phyloP scores from a whole-genome alignment of 1,140 invertebrate species.

The Hyposmocoma kahamanoa region DNA sequence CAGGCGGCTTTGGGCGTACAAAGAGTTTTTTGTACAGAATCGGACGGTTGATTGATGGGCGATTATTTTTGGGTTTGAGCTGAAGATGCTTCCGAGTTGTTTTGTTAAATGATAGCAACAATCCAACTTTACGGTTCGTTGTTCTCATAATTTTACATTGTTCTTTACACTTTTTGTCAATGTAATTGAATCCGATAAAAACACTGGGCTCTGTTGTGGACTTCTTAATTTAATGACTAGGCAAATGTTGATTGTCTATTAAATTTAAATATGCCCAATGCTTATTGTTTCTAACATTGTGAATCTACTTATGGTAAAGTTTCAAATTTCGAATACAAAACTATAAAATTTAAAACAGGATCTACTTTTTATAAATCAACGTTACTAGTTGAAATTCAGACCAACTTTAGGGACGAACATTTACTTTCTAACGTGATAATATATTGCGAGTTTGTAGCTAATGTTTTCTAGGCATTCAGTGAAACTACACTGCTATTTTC shows the following conservation, averaged over 20 bases:
- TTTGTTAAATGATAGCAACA: constrained; percentile 33
- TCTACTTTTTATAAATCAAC: too few species aligned
- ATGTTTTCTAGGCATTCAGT: too few species aligned
- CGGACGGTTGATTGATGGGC: constrained; percentile 60
- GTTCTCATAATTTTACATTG: constrained; percentile 21
- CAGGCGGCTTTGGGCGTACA: constrained; percentile 42
- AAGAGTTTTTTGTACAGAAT: constrained; percentile 52
- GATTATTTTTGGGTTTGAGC: constrained; percentile 61
- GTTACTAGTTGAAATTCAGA: too few species aligned
- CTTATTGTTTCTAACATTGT: too few species aligned
- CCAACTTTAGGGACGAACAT: too few species aligned
- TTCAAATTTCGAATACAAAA: too few species aligned
- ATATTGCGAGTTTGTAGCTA: too few species aligned
- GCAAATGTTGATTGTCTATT: not conserved
- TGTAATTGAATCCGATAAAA: constrained; percentile 14
- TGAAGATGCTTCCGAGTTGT: constrained; percentile 55
- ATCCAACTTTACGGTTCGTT: constrained; percentile 20
- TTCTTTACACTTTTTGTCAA: constrained; percentile 18
- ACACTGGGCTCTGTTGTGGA: constrained; percentile 4
- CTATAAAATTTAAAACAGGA: too few species aligned
- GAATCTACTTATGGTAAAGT: too few species aligned
- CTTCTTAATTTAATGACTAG: constrained; percentile 14
- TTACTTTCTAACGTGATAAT: too few species aligned
- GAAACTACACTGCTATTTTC: too few species aligned
- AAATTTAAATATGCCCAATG: too few species aligned